Base-by-base conservation (phyloP, 2,888 invertebrate genomes). In the Machimus rusticus region DNA sequence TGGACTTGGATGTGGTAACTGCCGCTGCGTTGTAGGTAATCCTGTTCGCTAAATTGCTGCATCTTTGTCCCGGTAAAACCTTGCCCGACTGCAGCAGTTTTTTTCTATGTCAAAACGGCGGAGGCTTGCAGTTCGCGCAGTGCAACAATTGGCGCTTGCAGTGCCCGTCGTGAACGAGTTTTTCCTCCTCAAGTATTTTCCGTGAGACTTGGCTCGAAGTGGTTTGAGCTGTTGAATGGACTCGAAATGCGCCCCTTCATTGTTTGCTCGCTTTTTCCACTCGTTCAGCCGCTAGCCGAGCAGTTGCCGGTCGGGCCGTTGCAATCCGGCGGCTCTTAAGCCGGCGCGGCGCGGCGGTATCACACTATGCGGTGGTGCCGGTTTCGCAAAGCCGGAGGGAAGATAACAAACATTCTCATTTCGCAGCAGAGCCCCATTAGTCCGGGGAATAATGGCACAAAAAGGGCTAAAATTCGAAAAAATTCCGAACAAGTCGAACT, bases 141-240 rank as follows among this genome's bases (percentile, higher is more conserved):
- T 46, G 85, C 85, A 85, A 85, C 85, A 85, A 85, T 85, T 85
- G 85, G 85, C 74, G 85, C 74, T 85, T 74, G 85, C 74, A 85
- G 46, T 85, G 19, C 85, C 74, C 85, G 46, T 74, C 85, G 9
- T 74, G 85, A 85, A 85, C 85, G 85, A 85, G 85, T 85, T 85
- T 85, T 85, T 85, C 74, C 74, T 85, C 12, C 74, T 46, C 37
- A 74, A 85, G 85, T 51, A 51, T 66, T 85, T 85, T 85, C 46
- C 23, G 74, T 85, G 74, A 74, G 85, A 74, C 85, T 85, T 85
- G 46, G 74, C 74, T 51, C 43, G 74, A 74, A 85, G 85, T 85
- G 85, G 85, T 74, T 85, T 85, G 85, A 74, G 85, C 85, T 85
- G 74, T 85, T 85, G 85, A 85, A 74, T 74, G 74, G 85, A 31